Base-by-base conservation (phyloP, 2,888 invertebrate species). In the Pogonocherus hispidulus region DNA sequence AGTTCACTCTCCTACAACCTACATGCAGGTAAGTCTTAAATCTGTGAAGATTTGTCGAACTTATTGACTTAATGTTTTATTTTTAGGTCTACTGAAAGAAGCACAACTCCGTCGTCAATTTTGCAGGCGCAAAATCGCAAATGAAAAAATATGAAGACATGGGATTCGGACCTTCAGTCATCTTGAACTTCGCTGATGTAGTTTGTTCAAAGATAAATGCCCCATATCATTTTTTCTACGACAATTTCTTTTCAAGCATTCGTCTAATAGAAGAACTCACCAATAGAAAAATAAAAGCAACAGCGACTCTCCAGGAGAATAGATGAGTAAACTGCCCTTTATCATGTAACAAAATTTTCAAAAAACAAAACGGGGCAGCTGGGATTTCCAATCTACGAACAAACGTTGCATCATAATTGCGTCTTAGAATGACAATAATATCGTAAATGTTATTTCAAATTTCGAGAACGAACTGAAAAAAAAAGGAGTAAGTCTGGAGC, bases 361-460 rank as follows among this genome's bases (percentile, higher is more conserved):
- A 67, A 67, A 69, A 62, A 37, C 56, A 52, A 52, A 62, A 52
- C 19, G 70, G 32, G 67, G 55, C 14, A 54, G 11, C n/a, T 67
- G 37, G 19, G 63, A 67, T 23, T 67, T 51, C 16, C 44, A 47
- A 27, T 54, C 63, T 19, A 60, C 52, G 9, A 23, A 69, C n/a
- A 66, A 66, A 49, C 27, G 64, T 22, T 44, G 54, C 41, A 56
- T 66, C 9, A 47, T 69, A 22, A 23, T 57, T 16, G 55, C 16
- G 3, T 56, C 41, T 16, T 70, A 66, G 70, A 57, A 63, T 54
- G 70, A 70, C 52, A 70, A 57, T 56, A 67, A 56, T 46, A 52
- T 70, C 27, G 63, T 67, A 35, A 63, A 56, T 59, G 32, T 56
- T 35, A 54, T 44, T 2, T 55, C 65, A 59, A 69, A 69, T 62